Conservation (phyloP, 2,113 vertebrate genomes). For the Salminus brasiliensis region DNA sequence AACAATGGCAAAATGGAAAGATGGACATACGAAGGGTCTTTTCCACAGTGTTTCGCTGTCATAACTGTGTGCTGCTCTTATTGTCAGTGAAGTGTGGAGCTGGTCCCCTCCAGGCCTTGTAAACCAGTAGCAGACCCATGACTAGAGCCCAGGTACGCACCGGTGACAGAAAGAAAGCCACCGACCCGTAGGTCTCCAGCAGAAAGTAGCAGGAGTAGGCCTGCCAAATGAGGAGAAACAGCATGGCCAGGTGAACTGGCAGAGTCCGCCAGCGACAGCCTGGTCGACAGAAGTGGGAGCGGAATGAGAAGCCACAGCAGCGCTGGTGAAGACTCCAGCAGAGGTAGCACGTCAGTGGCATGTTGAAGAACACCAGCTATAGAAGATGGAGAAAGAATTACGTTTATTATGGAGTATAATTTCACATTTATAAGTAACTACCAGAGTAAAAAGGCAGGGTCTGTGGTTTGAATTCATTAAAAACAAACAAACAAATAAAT, state of each 20-base stretch:
- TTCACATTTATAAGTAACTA: too few relatives aligned
- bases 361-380: constrained; percentile 92
- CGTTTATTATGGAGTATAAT: not conserved
- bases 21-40: not conserved
- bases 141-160: constrained; percentile 86
- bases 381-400: constrained; percentile 34
- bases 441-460: too few relatives aligned
- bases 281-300: constrained; percentile 79
- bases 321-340: constrained; percentile 92
- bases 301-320: constrained; percentile 83
- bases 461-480: too few relatives aligned
- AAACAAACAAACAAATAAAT: too few relatives aligned
- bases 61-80: constrained; percentile 79
- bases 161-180: constrained; percentile 89
- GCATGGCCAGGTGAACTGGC: constrained; percentile 78
- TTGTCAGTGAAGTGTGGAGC: constrained; percentile 70
- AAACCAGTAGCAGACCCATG: constrained; percentile 79
- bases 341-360: constrained; percentile 88
- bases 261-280: constrained; percentile 65
- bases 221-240: constrained; percentile 89
- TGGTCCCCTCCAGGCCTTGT: constrained; percentile 82
- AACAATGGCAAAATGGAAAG: not conserved
- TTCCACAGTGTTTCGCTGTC: constrained; percentile 60
- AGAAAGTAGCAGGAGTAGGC: constrained; percentile 88
- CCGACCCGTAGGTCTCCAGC: constrained; percentile 83